Evolutionary conservation across 2,888 invertebrate genomes (phyloP), one percentile per base, ranked within the genome.

Genomic region (Sesia apiformis): DNA sequence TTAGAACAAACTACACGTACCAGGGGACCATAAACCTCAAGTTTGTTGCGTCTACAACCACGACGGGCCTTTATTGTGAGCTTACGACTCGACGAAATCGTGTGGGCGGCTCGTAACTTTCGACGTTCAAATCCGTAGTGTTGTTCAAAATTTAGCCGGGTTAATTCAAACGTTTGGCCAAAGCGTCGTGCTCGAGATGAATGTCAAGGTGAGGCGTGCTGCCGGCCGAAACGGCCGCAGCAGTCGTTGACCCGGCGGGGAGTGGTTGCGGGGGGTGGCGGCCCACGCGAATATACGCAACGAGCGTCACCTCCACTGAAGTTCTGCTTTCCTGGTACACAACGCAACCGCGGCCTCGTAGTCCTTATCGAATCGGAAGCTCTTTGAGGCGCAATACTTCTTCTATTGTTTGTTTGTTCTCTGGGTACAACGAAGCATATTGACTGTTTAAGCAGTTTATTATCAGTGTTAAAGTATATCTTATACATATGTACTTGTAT

Each of bases 171-270:
- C 81, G 81, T 82, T 84, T 81, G 84, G 79, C 78, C 76, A 77
- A 78, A 84, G 79, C 82, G 78, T 77, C 65, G 52, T 46, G 79
- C 74, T 77, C 77, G 81, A 87, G 88, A 89, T 87, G 88, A 89
- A 89, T 89, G 89, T 89, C 89, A 89, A 89, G 88, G 89, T 88
- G 86, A 89, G 87, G 85, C 81, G 81, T 81, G 82, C 84, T 81
- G 81, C 58, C 57, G 84, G 83, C 87, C 87, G 85, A 87, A 86
- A 82, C 85, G 85, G 80, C 84, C 76, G 79, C 76, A 72, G 78
- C 76, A 79, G 86, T 84, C 87, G 74, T 81, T 81, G 87, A 88
- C 85, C 89, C 65, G 67, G 60, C 64, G 67, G 64, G 65, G 70
- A 74, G 69, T 23, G 23, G 1, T 23, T 2, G 23, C 59, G 64